Evolutionary conservation across 2,113 vertebrate species (phyloP), one percentile per base, ranked within the genome.

Genomic region (Hiodon tergisus): DNA sequence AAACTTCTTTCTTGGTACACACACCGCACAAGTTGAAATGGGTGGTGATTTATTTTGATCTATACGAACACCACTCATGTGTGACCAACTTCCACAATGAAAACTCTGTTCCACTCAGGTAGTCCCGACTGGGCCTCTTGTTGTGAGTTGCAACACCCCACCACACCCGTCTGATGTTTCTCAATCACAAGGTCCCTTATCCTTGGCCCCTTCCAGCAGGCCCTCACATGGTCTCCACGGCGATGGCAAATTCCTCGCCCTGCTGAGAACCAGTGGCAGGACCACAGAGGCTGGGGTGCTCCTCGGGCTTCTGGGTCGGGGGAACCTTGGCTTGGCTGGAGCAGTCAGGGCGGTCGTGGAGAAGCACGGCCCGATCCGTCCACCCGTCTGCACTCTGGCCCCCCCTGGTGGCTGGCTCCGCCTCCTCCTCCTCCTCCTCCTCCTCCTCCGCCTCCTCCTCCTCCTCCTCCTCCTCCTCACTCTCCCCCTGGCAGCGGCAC

Each of bases 401-500:
- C 0, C 72, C 83, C 51, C 53, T 75, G 6, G 60, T 5, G 6
- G 10, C 58, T 31, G 4, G 63, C 73, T 52, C 66, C 78, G 72
- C 59, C 74, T 46, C 63, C 3, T 59, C 75, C 48, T 75, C 78
- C 69, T 77, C 78, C 16, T 57, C 82, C 16, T 10, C 61, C 76
- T 2, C 13, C 3, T 0, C 66, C 72, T 52, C 53, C 1, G 31
- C 69, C 2, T 5, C 71, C 2, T 77, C 85, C 0, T 78, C 82
- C 16, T 78, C 65, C 2, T 82, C 83, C 0, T 88, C 86, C 0
- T 83, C 85, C 1, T 88, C 84, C 65, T 86, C 85, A 3, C 77
- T 80, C 66, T 87, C 80, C 68, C 92, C 85, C 54, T 80, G 85
- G 80, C 91, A 91, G 57, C 90, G 82, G 78, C 93, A 93, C 77